phyloP scores from a whole-genome alignment of 1,140 invertebrate genomes.

The Arion vulgaris region DNA sequence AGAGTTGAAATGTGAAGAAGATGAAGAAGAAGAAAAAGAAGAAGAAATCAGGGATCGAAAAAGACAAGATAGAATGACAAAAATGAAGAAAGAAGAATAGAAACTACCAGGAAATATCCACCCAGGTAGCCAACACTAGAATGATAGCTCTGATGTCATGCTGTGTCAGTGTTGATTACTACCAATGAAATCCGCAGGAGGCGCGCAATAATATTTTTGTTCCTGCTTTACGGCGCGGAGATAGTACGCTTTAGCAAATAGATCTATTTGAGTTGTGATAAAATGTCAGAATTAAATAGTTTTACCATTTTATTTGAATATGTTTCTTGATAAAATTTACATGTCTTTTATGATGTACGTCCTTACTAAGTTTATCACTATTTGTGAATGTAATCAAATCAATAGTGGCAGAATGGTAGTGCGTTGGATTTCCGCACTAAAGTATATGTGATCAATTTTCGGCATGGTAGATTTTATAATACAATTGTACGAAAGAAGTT shows the following conservation, averaged over 20 bases:
- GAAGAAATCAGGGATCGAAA: background rate
- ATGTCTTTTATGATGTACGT: no score
- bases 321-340: no score
- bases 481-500: no score
- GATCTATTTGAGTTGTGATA: slow-evolving; percentile 35
- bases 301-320: background rate
- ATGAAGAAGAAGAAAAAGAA: background rate
- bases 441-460: no score
- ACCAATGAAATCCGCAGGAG: slow-evolving; percentile 21
- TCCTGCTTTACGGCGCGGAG: background rate
- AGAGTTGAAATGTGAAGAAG: background rate
- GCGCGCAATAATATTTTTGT: slow-evolving; percentile 26
- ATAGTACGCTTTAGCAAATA: slow-evolving; percentile 35
- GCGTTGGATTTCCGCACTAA: no score
- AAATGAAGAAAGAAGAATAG: background rate
- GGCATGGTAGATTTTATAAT: no score
- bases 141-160: slow-evolving; percentile 32
- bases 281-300: background rate
- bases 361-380: no score
- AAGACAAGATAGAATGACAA: background rate
- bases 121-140: background rate
- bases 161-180: slow-evolving; percentile 1
- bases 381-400: no score
- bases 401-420: no score
- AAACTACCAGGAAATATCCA: background rate